phyloP scores from a whole-genome alignment of 2,797 vertebrate species.

The Simalia tracyae region DNA sequence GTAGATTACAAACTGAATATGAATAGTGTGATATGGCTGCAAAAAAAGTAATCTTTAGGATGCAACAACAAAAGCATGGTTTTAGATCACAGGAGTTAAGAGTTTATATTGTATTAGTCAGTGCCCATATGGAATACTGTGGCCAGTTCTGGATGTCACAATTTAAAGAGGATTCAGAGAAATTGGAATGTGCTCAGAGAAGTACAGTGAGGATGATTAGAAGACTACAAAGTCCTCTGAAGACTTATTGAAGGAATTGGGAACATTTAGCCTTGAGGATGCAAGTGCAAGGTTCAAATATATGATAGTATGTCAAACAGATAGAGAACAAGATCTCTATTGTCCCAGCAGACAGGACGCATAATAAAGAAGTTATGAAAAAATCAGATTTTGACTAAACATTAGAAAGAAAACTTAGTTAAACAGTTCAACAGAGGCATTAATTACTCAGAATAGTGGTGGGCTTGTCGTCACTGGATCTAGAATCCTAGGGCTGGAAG shows the following conservation, averaged over 20 bases:
- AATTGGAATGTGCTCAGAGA: neutral
- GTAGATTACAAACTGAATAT: neutral
- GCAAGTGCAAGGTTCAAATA: neutral
- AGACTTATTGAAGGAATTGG: neutral
- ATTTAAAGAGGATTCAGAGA: neutral
- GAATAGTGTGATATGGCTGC: neutral
- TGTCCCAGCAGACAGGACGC: neutral
- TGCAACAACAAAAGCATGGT: neutral
- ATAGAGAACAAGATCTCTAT: neutral
- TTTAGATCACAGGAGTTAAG: neutral
- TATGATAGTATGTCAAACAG: neutral
- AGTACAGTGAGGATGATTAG: neutral
- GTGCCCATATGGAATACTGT: neutral
- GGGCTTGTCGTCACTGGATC: neutral
- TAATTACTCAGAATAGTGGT: neutral
- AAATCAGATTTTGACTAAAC: neutral
- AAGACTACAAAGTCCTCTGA: neutral
- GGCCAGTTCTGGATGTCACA: neutral
- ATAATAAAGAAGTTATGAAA: neutral
- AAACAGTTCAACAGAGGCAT: neutral
- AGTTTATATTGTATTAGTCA: neutral
- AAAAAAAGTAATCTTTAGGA: neutral
- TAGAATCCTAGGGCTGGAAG: neutral
- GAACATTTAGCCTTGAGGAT: neutral
- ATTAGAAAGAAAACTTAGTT: neutral